These are phyloP conservation scores for Drosophila seguyi DNA, from an alignment of 1,140 invertebrate species.

Conservation along the genomic window DNA sequence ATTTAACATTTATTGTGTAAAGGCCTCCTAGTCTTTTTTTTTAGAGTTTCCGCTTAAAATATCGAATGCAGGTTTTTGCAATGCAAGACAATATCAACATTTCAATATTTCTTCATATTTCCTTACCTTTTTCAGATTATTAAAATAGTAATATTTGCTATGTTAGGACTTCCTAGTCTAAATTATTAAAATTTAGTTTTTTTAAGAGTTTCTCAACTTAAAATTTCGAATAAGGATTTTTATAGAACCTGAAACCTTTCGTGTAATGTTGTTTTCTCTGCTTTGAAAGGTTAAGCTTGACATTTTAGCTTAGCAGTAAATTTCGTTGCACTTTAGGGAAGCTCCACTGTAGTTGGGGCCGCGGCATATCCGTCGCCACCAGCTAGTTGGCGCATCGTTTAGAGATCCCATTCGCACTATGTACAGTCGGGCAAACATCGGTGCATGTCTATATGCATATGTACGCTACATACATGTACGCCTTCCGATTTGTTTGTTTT, in stretches of 20 bases:
- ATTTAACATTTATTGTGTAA: too few relatives aligned
- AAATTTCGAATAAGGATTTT: neutral
- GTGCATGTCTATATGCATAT: conserved; percentile 20
- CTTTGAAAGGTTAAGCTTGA: too few relatives aligned
- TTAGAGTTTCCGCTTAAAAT: too few relatives aligned
- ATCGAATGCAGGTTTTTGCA: too few relatives aligned
- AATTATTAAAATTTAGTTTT: neutral
- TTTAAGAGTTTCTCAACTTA: neutral
- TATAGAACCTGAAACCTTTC: neutral
- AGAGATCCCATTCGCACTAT: conserved; percentile 52
- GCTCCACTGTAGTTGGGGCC: conserved; percentile 28
- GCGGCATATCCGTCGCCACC: conserved; percentile 54
- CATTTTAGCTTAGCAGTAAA: too few relatives aligned
- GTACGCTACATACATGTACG: conserved; percentile 35
- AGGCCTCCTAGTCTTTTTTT: too few relatives aligned
- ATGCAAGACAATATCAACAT: neutral
- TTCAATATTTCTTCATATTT: too few relatives aligned
- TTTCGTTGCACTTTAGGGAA: neutral
- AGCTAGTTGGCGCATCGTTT: conserved; percentile 58
- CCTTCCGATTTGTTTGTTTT: conserved; percentile 48
- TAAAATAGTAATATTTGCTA: neutral
- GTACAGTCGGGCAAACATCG: conserved; percentile 42
- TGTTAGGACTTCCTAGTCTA: neutral
- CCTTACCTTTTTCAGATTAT: neutral
- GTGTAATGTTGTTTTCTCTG: too few relatives aligned